A percentile compares a stretch with the other conserved stretches of the same genome.
phyloP scores from a whole-genome alignment of 1,140 invertebrate genomes.

The Brachionus asplanchnoidis region DNA sequence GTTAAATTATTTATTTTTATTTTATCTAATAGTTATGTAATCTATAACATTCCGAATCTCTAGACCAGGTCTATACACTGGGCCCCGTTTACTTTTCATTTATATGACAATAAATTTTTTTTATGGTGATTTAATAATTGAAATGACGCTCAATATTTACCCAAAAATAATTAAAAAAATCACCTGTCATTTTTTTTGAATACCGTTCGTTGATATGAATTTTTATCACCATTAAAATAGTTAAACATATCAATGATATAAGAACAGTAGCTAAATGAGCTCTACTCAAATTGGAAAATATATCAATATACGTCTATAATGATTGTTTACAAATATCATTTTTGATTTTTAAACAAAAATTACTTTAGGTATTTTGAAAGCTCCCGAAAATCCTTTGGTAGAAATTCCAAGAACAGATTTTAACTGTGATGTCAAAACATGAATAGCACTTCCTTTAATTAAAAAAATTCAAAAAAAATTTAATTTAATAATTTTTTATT shows the following conservation, averaged over 20 bases:
- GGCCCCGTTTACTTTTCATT: no score
- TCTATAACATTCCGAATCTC: no score
- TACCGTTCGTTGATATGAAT: constrained; percentile 51
- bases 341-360: constrained; percentile 40
- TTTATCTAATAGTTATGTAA: no score
- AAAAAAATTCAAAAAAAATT: not conserved
- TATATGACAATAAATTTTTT: no score
- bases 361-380: constrained; percentile 57
- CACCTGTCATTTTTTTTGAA: constrained; percentile 46
- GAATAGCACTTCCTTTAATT: constrained; percentile 49
- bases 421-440: constrained; percentile 59
- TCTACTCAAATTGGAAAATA: not conserved
- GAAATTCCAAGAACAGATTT: constrained; percentile 56
- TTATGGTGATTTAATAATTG: no score
- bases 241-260: constrained; percentile 49
- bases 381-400: constrained; percentile 47
- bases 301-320: constrained; percentile 1
- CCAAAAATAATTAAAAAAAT: no score
- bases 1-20: no score
- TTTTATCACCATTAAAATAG: constrained; percentile 53
- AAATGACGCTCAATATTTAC: no score
- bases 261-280: constrained; percentile 45
- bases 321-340: not conserved
- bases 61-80: no score
- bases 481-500: not conserved